Conservation (phyloP, 2,888 invertebrate genomes). For the Lymantria monacha region DNA sequence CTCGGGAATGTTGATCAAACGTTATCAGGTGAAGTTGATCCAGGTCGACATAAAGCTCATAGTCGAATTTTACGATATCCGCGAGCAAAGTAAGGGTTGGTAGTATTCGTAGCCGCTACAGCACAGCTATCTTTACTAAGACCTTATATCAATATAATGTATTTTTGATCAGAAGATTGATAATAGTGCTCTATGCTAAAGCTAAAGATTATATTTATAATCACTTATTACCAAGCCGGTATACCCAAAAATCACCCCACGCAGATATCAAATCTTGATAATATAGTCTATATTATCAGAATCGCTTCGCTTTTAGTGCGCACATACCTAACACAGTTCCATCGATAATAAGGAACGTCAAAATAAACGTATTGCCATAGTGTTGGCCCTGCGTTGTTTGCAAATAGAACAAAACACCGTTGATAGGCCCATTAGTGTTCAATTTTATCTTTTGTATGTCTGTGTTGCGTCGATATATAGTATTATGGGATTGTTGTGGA, state of each 20-base stretch:
- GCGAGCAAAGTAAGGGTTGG: no score
- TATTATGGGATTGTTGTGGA: slow-evolving; percentile 12
- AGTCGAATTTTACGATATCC: no score
- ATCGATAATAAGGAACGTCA: slow-evolving; percentile 32
- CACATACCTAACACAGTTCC: slow-evolving; percentile 1
- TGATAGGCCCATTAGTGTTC: slow-evolving; percentile 31
- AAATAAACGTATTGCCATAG: slow-evolving; percentile 28
- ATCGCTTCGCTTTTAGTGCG: background rate
- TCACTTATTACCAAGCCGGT: no score
- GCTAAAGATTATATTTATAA: no score
- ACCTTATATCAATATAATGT: no score
- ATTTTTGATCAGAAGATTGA: no score
- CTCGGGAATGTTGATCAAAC: no score
- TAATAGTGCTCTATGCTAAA: no score
- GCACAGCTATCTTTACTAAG: no score
- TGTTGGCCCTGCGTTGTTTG: slow-evolving; percentile 15
- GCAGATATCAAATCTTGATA: background rate
- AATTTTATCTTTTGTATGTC: slow-evolving; percentile 19
- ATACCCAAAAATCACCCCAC: background rate
- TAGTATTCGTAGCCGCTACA: no score
- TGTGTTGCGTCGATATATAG: slow-evolving; percentile 13
- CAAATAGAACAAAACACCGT: slow-evolving; percentile 32
- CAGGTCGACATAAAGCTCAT: no score
- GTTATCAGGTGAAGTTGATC: no score
- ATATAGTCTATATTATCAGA: slow-evolving; percentile 1